phyloP scores from a whole-genome alignment of 2,113 vertebrate genomes.

The Eretmochelys imbricata region DNA sequence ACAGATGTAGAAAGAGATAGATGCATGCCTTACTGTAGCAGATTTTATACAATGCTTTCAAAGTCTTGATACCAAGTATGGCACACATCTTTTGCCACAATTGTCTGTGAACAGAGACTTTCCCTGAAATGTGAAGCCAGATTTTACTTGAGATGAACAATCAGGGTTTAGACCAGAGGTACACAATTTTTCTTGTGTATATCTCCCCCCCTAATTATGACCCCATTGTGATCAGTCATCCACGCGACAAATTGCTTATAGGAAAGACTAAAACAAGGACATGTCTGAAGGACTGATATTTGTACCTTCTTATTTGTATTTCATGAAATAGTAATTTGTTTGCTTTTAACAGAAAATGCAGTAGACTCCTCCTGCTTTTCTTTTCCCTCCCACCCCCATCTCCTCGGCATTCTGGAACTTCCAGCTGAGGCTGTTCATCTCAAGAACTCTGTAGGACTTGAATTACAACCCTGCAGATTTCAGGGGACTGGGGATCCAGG shows the following conservation, averaged over 20 bases:
- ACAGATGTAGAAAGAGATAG: neutral
- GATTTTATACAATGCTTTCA: neutral
- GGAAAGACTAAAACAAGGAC: neutral
- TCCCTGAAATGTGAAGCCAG: neutral
- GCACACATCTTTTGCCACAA: neutral
- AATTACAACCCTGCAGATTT: neutral
- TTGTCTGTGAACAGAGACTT: neutral
- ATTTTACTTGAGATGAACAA: neutral
- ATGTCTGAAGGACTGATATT: neutral
- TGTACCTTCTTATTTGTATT: neutral
- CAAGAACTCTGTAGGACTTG: neutral
- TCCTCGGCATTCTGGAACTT: neutral
- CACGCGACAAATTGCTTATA: neutral
- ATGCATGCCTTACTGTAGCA: neutral
- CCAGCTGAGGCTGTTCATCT: neutral
- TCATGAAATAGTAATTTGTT: neutral
- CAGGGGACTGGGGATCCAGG: neutral
- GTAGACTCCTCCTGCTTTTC: neutral
- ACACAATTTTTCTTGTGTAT: neutral
- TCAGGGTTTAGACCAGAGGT: neutral
- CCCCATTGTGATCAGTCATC: neutral
- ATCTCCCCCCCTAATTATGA: neutral
- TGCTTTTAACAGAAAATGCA: neutral
- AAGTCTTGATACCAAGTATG: accelerated
- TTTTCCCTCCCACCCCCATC: neutral